phyloP scores from a whole-genome alignment of 2,888 invertebrate genomes.

The Formica aserva region DNA sequence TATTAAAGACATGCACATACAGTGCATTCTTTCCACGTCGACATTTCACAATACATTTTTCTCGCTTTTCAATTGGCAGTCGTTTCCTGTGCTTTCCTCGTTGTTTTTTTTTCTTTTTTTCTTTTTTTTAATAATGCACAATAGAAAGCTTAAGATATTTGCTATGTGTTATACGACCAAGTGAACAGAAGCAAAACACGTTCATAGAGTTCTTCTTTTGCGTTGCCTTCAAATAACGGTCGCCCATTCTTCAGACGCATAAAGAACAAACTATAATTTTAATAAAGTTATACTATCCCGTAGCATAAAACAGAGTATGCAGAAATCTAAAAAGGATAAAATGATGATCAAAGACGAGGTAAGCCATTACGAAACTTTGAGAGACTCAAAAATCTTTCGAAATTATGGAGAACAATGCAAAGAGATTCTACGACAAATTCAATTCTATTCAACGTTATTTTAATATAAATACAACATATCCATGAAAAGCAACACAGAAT shows the following conservation, averaged over 20 bases:
- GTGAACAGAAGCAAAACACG: conserved; percentile 9
- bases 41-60: conserved; percentile 53
- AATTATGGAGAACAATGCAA: conserved; percentile 10
- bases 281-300: conserved; percentile 12
- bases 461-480: neutral
- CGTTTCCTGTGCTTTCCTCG: neutral
- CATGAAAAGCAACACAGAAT: neutral
- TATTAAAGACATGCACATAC: conserved; percentile 59
- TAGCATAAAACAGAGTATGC: neutral
- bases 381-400: conserved; percentile 1
- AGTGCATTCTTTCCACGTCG: conserved; percentile 21
- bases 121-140: conserved; percentile 37
- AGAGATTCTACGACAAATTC: neutral
- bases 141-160: conserved; percentile 21
- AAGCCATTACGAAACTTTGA: conserved; percentile 16
- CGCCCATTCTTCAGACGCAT: conserved; percentile 3
- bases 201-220: conserved; percentile 1
- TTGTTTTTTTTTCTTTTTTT: neutral
- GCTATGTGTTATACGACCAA: neutral
- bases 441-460: neutral
- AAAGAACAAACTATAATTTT: conserved; percentile 32
- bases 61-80: conserved; percentile 33
- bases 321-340: conserved; percentile 33
- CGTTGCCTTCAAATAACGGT: conserved; percentile 3
- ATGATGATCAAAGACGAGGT: conserved; percentile 22